Evolutionary conservation across 2,888 invertebrate species (phyloP).

Genomic region (Hirtodrosophila histrioides): DNA sequence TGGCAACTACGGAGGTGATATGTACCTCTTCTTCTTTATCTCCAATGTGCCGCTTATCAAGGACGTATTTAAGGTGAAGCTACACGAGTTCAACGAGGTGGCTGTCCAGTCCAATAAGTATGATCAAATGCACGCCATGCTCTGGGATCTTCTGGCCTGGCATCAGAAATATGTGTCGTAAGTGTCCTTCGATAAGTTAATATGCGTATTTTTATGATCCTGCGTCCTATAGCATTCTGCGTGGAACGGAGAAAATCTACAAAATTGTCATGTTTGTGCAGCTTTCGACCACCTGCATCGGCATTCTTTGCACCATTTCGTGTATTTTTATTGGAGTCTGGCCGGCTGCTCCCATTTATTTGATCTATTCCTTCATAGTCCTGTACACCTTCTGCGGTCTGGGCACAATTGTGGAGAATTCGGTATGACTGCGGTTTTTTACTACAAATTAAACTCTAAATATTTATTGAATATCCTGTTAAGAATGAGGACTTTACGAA

Average conservation of each 20-base stretch:
- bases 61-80: constrained; percentile 64
- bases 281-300: constrained; percentile 41
- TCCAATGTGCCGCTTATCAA: constrained; percentile 65
- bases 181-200: neutral
- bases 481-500: constrained; percentile 55
- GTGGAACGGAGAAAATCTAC: constrained; percentile 47
- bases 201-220: neutral
- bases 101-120: constrained; percentile 3
- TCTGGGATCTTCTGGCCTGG: constrained; percentile 62
- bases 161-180: constrained; percentile 73
- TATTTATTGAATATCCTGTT: neutral
- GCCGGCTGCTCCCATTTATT: constrained; percentile 66
- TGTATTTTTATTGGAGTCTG: constrained; percentile 63
- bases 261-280: constrained; percentile 63
- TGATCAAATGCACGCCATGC: constrained; percentile 10
- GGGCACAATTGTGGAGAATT: constrained; percentile 67
- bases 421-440: constrained; percentile 41
- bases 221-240: constrained; percentile 36
- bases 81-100: constrained; percentile 58
- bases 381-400: constrained; percentile 72
- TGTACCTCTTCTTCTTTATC: constrained; percentile 68
- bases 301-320: constrained; percentile 62
- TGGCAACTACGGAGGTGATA: constrained; percentile 72
- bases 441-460: rapidly evolving
- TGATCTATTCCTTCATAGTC: constrained; percentile 42